A percentile compares a stretch with the other conserved stretches of the same genome.
Conservation (phyloP, 2,888 invertebrate species). For the Trichogramma dendrolimi region DNA sequence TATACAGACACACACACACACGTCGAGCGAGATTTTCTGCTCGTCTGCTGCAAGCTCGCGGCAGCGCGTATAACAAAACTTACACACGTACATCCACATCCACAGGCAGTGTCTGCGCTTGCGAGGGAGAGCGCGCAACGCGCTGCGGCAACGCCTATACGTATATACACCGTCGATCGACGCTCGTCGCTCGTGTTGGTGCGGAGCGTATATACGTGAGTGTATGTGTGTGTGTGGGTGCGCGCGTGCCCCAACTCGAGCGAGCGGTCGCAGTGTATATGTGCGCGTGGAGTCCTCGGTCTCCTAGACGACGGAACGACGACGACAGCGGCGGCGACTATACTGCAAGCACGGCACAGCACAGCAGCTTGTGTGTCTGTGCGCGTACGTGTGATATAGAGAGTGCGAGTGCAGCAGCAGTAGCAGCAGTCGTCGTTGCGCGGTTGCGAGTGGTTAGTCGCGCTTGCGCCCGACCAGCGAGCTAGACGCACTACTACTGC, state of each 20-base stretch:
- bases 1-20: background rate
- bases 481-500: no score
- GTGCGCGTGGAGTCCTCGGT: background rate
- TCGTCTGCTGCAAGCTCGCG: background rate
- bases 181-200: no score
- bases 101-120: background rate
- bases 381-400: background rate
- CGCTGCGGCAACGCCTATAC: no score
- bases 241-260: no score
- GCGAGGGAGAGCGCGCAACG: background rate
- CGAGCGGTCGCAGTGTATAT: no score
- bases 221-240: no score
- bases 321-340: background rate
- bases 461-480: no score
- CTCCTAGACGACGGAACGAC: constrained; percentile 15
- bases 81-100: background rate
- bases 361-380: background rate
- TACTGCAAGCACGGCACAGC: background rate
- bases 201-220: no score
- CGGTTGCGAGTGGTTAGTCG: background rate
- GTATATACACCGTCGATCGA: no score
- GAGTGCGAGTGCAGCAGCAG: background rate
- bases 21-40: no score
- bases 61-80: background rate
- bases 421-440: background rate